Evolutionary conservation across 2,888 invertebrate genomes (phyloP).

Genomic region (Eustalomyia histrio): DNA sequence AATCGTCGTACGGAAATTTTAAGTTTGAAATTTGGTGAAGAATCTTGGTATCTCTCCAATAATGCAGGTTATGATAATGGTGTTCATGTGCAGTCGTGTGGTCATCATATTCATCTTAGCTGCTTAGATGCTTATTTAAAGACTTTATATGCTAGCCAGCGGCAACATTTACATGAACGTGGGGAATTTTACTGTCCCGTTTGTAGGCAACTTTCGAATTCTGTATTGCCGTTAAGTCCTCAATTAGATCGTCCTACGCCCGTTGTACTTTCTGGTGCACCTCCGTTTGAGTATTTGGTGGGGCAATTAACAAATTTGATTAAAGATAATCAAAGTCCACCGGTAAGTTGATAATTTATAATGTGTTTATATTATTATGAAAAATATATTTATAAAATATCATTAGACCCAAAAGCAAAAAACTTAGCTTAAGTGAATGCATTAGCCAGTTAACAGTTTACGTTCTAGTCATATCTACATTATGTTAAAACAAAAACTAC

Average conservation of each 20-base stretch:
- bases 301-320: constrained; percentile 82
- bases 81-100: constrained; percentile 96
- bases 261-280: constrained; percentile 82
- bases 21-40: constrained; percentile 87
- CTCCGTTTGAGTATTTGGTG: constrained; percentile 78
- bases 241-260: constrained; percentile 85
- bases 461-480: no score
- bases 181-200: constrained; percentile 97
- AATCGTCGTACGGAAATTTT: constrained; percentile 88
- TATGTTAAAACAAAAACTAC: no score
- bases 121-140: constrained; percentile 95
- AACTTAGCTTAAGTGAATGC: no score
- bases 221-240: constrained; percentile 91
- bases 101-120: constrained; percentile 97
- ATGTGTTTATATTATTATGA: no score
- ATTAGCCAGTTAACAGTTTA: no score
- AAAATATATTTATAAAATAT: no score
- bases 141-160: constrained; percentile 88
- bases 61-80: constrained; percentile 94
- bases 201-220: constrained; percentile 94
- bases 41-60: constrained; percentile 89
- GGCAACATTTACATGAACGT: constrained; percentile 87
- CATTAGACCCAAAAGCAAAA: no score
- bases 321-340: constrained; percentile 84
- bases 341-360: constrained; percentile 80